Percentiles rank a stretch among this genome's conserved stretches.
These are phyloP conservation scores for Oasisia sp. DNA, from an alignment of 2,888 invertebrate species.

Conservation along the genomic window DNA sequence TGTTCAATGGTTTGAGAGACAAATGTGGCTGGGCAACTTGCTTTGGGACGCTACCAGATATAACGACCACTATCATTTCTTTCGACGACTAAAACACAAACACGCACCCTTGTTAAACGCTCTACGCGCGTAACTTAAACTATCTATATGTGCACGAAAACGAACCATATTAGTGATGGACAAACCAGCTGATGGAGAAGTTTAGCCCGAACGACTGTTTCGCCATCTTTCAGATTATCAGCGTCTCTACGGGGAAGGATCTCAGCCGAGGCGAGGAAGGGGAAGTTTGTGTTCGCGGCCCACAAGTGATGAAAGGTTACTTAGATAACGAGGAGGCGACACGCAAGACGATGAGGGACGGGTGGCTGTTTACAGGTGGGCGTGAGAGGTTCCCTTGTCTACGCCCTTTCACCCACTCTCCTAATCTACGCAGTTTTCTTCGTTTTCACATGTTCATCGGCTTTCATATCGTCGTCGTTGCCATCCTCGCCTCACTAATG, in stretches of 20 bases:
- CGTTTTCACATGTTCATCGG: neutral
- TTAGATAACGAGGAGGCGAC: constrained; percentile 78
- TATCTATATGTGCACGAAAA: too few relatives aligned
- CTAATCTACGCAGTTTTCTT: neutral
- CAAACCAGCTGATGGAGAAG: too few relatives aligned
- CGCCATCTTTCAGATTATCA: neutral
- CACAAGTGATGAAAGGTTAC: constrained; percentile 84
- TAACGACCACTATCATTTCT: too few relatives aligned
- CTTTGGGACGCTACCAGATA: too few relatives aligned
- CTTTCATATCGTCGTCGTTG: neutral
- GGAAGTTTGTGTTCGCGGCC: constrained; percentile 73
- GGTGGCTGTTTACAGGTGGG: constrained; percentile 81
- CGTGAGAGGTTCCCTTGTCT: constrained; percentile 56
- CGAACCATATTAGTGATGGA: too few relatives aligned
- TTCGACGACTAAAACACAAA: too few relatives aligned
- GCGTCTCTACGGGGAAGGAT: constrained; percentile 21
- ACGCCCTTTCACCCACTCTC: neutral
- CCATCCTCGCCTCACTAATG: neutral
- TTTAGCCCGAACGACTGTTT: too few relatives aligned
- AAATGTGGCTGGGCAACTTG: too few relatives aligned
- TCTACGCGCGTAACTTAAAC: too few relatives aligned
- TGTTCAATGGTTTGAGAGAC: too few relatives aligned
- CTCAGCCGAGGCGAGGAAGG: constrained; percentile 30
- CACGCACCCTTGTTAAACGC: too few relatives aligned
- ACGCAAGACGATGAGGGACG: constrained; percentile 74